Conservation (phyloP, 2,888 invertebrate species). For the Oligia fasciuncula region DNA sequence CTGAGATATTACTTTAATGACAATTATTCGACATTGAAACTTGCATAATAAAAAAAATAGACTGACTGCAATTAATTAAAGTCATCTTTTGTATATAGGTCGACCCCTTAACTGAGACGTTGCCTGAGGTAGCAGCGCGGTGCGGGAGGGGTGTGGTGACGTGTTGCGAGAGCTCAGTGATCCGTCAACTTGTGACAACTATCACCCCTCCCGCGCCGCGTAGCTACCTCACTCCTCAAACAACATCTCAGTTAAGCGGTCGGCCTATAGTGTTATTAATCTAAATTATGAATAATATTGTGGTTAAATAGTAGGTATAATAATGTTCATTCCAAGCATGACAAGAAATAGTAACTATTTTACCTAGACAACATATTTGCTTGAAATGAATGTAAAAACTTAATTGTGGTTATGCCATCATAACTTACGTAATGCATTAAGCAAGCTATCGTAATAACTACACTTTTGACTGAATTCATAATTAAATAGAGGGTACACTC, state of each 20-base stretch:
- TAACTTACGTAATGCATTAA: constrained; percentile 12
- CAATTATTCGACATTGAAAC: neutral
- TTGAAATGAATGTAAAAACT: neutral
- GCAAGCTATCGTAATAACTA: constrained; percentile 2
- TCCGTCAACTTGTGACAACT: no score
- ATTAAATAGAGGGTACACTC: neutral
- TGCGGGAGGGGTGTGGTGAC: no score
- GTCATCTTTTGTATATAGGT: neutral
- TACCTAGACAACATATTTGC: neutral
- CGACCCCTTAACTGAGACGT: no score
- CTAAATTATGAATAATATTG: constrained; percentile 1
- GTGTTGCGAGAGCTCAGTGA: no score
- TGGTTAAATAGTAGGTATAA: neutral
- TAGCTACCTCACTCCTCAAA: no score
- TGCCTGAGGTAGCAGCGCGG: no score
- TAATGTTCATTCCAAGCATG: neutral
- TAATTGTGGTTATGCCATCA: constrained; percentile 11
- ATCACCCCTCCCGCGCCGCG: no score
- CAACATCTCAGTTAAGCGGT: no score
- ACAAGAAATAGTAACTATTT: neutral
- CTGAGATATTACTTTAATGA: constrained; percentile 5
- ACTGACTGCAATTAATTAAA: neutral
- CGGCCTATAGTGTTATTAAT: neutral
- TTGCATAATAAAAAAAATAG: no score
- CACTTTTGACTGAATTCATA: neutral